These are phyloP conservation scores for Teleopsis dalmanni DNA, from an alignment of 1,140 invertebrate species.

Conservation along the genomic window DNA sequence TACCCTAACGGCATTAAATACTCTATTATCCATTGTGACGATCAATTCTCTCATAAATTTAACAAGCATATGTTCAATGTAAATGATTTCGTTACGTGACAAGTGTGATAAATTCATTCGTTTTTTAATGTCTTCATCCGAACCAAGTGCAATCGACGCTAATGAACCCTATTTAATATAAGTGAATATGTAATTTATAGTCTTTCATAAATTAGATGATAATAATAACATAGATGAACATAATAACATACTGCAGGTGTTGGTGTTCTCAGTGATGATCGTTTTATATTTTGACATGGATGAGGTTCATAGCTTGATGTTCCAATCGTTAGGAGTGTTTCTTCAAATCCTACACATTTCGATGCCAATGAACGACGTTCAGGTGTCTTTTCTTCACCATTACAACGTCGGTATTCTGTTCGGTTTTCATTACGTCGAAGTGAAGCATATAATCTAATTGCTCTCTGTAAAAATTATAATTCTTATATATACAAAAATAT, in stretches of 20 bases:
- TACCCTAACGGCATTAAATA: slow-evolving; percentile 35
- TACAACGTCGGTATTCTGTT: too few relatives aligned
- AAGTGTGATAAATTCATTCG: slow-evolving; percentile 23
- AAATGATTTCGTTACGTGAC: slow-evolving; percentile 28
- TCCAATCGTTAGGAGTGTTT: slow-evolving; percentile 34
- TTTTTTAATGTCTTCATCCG: slow-evolving; percentile 20
- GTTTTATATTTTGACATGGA: slow-evolving; percentile 33
- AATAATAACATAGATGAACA: neutral
- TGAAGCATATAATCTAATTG: slow-evolving; percentile 27
- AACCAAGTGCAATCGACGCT: slow-evolving; percentile 27
- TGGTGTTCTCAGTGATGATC: slow-evolving; percentile 21
- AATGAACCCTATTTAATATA: slow-evolving; percentile 20
- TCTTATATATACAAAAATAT: too few relatives aligned
- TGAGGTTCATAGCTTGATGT: slow-evolving; percentile 36
- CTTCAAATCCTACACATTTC: too few relatives aligned
- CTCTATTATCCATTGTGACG: slow-evolving; percentile 29
- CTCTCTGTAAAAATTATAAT: slow-evolving; percentile 23
- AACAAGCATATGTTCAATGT: slow-evolving; percentile 36
- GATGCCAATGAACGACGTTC: too few relatives aligned
- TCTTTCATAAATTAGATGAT: neutral
- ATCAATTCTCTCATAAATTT: slow-evolving; percentile 38
- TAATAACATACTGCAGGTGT: slow-evolving; percentile 25
- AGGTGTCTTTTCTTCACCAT: too few relatives aligned
- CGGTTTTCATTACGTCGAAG: slow-evolving; percentile 11
- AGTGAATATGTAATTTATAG: neutral